These are phyloP conservation scores for Ptychoptera albimana DNA, from an alignment of 2,888 invertebrate species.

Conservation along the genomic window DNA sequence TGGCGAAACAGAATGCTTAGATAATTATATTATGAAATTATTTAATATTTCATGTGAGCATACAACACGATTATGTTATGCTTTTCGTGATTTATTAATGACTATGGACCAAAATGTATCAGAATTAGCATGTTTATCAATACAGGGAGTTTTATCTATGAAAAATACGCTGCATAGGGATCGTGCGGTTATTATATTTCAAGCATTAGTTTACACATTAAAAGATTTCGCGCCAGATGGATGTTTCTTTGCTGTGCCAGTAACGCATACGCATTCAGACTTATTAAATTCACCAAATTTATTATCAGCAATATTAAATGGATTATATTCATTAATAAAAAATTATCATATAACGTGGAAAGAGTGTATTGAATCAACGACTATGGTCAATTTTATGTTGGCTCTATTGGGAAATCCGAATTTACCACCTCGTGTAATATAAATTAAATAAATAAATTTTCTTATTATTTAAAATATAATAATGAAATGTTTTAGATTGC, in stretches of 20 bases:
- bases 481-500: slow-evolving; percentile 38
- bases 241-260: slow-evolving; percentile 1
- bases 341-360: slow-evolving; percentile 60
- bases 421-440: slow-evolving; percentile 34
- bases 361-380: slow-evolving; percentile 59
- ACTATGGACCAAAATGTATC: slow-evolving; percentile 15
- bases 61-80: slow-evolving; percentile 42
- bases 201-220: slow-evolving; percentile 42
- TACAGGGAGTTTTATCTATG: slow-evolving; percentile 25
- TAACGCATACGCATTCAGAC: slow-evolving; percentile 20
- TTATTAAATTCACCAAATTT: slow-evolving; percentile 34
- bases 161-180: slow-evolving; percentile 40
- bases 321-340: slow-evolving; percentile 44
- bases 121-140: slow-evolving; percentile 24
- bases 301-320: slow-evolving; percentile 48
- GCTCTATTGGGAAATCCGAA: slow-evolving; percentile 36
- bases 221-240: slow-evolving; percentile 33
- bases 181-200: slow-evolving; percentile 43
- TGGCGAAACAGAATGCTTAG: slow-evolving; percentile 33
- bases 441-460: too few relatives aligned
- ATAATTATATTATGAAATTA: slow-evolving; percentile 40
- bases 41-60: slow-evolving; percentile 45
- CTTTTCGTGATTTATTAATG: slow-evolving; percentile 35
- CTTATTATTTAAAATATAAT: slow-evolving; percentile 1
- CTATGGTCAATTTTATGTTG: slow-evolving; percentile 38